Evolutionary conservation across 2,888 invertebrate species (phyloP), one percentile per base, ranked within the genome.

Genomic region (Calameuta pallipes): DNA sequence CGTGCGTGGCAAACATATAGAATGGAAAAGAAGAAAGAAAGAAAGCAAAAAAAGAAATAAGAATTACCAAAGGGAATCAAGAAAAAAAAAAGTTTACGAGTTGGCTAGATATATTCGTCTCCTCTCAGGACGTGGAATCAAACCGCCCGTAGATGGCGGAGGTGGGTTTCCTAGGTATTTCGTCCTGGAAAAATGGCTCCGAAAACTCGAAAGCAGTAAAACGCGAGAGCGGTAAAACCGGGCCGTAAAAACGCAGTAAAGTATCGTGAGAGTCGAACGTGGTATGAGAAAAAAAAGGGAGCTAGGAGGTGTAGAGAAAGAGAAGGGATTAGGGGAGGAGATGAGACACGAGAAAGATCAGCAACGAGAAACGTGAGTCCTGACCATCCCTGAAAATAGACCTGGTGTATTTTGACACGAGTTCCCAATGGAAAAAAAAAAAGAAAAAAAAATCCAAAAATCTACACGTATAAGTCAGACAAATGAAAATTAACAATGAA

Each of bases 161-260:
- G 71, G 71, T 13, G 31, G 70, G 3, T 4, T 13, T 33, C 33
- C 31, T 31, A 71, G 71, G 71, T 34, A 71, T 71, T 71, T 34
- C 34, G 6, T 34, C 31, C 71, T 31, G 71, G 71, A 77, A 31
- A 68, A 34, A 36, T 69, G 56, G 74, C 75, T 75, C 74, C 75
- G 75, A 78, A 75, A 75, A 70, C 75, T 78, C 78, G 78, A 74
- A 71, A 75, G 78, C 75, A 78, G 75, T 78, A 78, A 78, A 77
- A 68, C 75, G 69, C 74, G 31, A 35, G n/a, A 36, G 78, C 78
- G 56, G 78, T 78, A 78, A 78, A 78, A 78, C 78, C 76, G 75
- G 78, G 41, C 75, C 78, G 78, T 78, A 78, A 78, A 78, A 78
- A 78, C 75, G 76, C 76, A 78, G 76, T 78, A 78, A 78, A 78